Conservation (phyloP, 2,113 vertebrate genomes). For the Larimichthys crocea region DNA sequence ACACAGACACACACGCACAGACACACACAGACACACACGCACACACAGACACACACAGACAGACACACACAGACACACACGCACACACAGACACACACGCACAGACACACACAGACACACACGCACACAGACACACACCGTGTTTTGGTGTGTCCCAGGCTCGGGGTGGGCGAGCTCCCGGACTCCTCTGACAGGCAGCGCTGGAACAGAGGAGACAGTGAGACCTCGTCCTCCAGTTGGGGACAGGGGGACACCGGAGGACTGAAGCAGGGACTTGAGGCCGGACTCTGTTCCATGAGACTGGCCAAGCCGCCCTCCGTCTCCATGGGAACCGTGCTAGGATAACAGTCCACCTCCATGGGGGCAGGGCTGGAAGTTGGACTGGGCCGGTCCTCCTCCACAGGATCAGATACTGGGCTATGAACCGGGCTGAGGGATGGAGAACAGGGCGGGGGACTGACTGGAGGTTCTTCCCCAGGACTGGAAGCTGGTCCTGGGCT, state of each 20-base stretch:
- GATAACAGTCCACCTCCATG: conserved; percentile 14
- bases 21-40: too few species aligned
- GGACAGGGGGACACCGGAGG: conserved; percentile 63
- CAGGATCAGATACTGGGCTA: background rate
- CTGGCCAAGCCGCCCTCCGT: conserved; percentile 8
- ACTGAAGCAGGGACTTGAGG: conserved; percentile 55
- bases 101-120: background rate
- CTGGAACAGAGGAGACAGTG: conserved; percentile 85
- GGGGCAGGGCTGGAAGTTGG: conserved; percentile 68
- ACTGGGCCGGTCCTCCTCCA: conserved; percentile 65
- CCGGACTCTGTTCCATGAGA: conserved; percentile 34
- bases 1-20: too few species aligned
- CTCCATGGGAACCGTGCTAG: conserved; percentile 31
- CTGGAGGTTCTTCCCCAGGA: conserved; percentile 13
- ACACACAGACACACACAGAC: too few species aligned
- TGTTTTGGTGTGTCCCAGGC: conserved; percentile 89
- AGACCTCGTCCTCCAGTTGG: conserved; percentile 76
- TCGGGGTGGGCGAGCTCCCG: conserved; percentile 84
- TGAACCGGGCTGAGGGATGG: background rate
- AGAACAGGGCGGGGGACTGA: background rate
- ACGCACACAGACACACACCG: conserved; percentile 80
- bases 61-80: too few species aligned
- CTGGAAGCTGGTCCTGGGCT: background rate
- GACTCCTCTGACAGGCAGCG: conserved; percentile 89
- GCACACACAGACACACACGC: too few species aligned